A percentile compares a stretch with the other conserved stretches of the same genome.
Conservation (phyloP, 2,797 vertebrate species). For the Limosa lapponica region DNA sequence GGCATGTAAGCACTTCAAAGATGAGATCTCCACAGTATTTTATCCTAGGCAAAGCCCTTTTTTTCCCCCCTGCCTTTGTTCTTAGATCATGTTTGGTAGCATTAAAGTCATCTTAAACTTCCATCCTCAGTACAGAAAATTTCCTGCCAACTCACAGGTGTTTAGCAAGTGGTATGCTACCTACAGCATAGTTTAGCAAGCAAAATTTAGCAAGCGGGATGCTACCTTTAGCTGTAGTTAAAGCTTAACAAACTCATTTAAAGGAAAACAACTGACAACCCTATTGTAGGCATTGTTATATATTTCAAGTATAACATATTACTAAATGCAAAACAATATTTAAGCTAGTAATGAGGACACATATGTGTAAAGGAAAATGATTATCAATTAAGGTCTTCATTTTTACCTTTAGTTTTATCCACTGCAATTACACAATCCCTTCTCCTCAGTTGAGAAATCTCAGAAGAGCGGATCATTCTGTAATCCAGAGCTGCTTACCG, state of each 20-base stretch:
- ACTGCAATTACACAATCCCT: not conserved
- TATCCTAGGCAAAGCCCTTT: not conserved
- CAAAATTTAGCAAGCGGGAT: not conserved
- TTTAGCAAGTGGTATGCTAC: not conserved
- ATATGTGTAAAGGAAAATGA: not conserved
- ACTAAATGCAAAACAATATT: conserved; percentile 10
- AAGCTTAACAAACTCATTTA: not conserved
- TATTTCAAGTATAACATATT: not conserved
- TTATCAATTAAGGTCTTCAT: not conserved
- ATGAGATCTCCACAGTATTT: not conserved
- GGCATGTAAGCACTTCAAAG: not conserved
- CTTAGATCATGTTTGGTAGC: not conserved
- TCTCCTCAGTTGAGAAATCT: not conserved
- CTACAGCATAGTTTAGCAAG: not conserved
- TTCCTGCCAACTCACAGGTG: not conserved
- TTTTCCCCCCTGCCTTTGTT: not conserved
- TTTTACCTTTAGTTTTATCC: not conserved
- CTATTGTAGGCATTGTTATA: not conserved
- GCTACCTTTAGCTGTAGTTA: not conserved
- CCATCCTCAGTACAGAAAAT: not conserved
- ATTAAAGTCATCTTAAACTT: not conserved
- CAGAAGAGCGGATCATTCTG: not conserved
- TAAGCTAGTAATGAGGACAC: not conserved
- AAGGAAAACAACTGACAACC: not conserved
- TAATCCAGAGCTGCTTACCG: not conserved